Evolutionary conservation across 2,888 invertebrate genomes (phyloP), one percentile per base, ranked within the genome.

Genomic region (Hypomecis punctinalis): DNA sequence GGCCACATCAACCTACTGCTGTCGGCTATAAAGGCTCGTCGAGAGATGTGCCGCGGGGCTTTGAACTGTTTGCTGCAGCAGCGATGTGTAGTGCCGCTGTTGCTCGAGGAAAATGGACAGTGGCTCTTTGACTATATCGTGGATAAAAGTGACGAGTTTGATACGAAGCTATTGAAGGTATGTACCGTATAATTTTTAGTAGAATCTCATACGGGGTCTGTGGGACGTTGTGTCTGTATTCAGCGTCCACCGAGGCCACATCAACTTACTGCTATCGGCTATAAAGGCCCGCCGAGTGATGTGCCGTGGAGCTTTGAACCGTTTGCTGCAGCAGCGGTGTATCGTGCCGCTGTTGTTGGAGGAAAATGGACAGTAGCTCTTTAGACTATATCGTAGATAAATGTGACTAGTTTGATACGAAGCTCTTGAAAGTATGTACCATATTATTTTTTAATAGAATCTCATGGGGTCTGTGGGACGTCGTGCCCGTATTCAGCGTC

Each of bases 121-220:
- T 85, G 92, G 90, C 75, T 93, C 0, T 89, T 93, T 72, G 90
- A 93, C 70, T 94, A 93, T 76, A 86, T 95, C 35, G 82, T 88
- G 40, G 89, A 90, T 40, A 93, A 94, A 70, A 90, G 94, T 57
- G 81, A 90, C 43, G 82, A 88, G 46, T 92, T 94, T 64, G 94
- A 94, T 75, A 90, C 89, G 13, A 87, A 84, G 59, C 87, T 94
- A 73, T 85, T 95, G 59, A 94, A 94, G 91, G 95, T 95, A 82
- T 77, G 66, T 68, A 33, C 23, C 43, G 51, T 63, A 37, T 45
- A 59, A 5, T 23, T 23, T 23, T 23, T 23, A 23, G 3, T 23
- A 23, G 23, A 23, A 23, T 23, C 23, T 3, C 23, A 23, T 23
- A 23, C 1, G 23, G 1, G 93, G 93, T 0, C 86, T 95, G 39